Conservation (phyloP, 2,888 invertebrate genomes). For the Pseudococcus jackbeardsleyi region DNA sequence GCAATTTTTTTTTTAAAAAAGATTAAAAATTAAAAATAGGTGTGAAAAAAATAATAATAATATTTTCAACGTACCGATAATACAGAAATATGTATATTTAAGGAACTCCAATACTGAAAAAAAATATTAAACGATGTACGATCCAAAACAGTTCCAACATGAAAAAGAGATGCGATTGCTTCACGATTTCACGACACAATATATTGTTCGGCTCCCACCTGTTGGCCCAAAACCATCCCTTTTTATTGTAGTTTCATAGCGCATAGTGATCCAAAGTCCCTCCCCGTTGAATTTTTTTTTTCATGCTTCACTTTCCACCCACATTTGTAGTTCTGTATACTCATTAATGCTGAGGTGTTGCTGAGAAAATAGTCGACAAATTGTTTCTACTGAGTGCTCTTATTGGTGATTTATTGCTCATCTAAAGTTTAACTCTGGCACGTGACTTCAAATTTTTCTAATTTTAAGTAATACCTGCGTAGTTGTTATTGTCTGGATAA, state of each 20-base stretch:
- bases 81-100: conserved; percentile 26
- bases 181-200: conserved; percentile 60
- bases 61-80: conserved; percentile 45
- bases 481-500: background rate
- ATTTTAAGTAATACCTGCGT: background rate
- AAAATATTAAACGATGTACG: conserved; percentile 55
- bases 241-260: conserved; percentile 51
- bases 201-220: conserved; percentile 61
- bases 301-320: conserved; percentile 48
- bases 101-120: conserved; percentile 26
- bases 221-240: conserved; percentile 60
- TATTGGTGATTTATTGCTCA: conserved; percentile 11
- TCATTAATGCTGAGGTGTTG: conserved; percentile 3
- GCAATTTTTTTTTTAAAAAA: background rate
- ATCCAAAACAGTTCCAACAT: conserved; percentile 59
- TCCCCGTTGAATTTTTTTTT: conserved; percentile 49
- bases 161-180: conserved; percentile 60
- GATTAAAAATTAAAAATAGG: conserved; percentile 3
- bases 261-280: conserved; percentile 56
- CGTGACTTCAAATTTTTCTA: conserved; percentile 30
- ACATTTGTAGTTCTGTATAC: conserved; percentile 8
- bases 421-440: conserved; percentile 15
- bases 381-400: conserved; percentile 27
- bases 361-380: conserved; percentile 25
- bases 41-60: conserved; percentile 8